Evolutionary conservation across 2,888 invertebrate genomes (phyloP).

Genomic region (Cheilosia variabilis): DNA sequence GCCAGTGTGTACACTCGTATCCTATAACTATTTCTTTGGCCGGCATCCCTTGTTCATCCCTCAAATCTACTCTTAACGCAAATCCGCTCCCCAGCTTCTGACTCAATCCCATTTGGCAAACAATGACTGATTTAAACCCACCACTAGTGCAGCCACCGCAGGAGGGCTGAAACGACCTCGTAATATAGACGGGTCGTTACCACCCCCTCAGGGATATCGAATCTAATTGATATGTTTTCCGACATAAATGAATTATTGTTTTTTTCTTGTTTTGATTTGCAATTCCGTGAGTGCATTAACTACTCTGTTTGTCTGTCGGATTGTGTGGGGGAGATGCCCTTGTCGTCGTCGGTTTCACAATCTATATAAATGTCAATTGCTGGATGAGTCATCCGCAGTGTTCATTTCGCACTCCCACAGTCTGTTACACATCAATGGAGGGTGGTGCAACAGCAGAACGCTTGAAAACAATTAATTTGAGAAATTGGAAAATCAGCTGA

Average conservation of each 20-base stretch:
- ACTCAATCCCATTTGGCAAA: constrained; percentile 66
- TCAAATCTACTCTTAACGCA: constrained; percentile 54
- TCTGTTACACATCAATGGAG: constrained; percentile 52
- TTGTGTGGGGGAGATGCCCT: constrained; percentile 13
- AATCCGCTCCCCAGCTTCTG: constrained; percentile 42
- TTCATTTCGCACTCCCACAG: constrained; percentile 42
- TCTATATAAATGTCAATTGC: constrained; percentile 68
- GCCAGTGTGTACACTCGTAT: constrained; percentile 10
- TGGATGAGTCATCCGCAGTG: constrained; percentile 58
- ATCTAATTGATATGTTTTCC: constrained; percentile 75
- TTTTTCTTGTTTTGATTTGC: constrained; percentile 41
- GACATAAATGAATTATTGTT: constrained; percentile 74
- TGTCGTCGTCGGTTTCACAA: constrained; percentile 32
- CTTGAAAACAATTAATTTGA: constrained; percentile 70
- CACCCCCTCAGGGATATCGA: constrained; percentile 64
- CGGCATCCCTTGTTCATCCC: constrained; percentile 52
- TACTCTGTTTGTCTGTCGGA: constrained; percentile 50
- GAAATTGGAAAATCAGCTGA: constrained; percentile 72
- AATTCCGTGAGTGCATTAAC: constrained; percentile 67
- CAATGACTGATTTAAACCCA: constrained; percentile 65
- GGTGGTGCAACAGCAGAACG: constrained; percentile 10
- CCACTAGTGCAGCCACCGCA: constrained; percentile 15
- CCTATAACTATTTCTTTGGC: constrained; percentile 12
- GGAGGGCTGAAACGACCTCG: constrained; percentile 36
- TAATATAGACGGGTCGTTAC: constrained; percentile 21